Evolutionary conservation across 2,797 vertebrate species (phyloP), one percentile per base, ranked within the genome.

Genomic region (Babyrousa celebensis): DNA sequence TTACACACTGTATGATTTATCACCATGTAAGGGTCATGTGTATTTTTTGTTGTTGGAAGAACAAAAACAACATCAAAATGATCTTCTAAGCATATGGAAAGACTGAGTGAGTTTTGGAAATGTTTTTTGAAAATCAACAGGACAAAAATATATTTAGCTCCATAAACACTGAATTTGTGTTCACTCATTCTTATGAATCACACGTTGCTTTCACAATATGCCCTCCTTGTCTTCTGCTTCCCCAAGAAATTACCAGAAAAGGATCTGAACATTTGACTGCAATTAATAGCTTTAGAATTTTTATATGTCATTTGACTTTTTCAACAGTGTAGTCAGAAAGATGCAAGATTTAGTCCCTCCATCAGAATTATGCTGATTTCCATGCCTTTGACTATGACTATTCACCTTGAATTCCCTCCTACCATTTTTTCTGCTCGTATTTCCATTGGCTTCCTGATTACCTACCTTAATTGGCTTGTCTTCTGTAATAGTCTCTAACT

Each of bases 51-150:
- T 67, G 20, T 71, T 67, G 21, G 12, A 78, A 80, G 48, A 70
- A 91, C 65, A 94, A 93, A 85, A 84, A 72, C 20, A 72, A n/a
- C 9, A 68, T 32, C 72, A 96, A 92, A 91, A 80, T 56, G 52
- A 23, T 60, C 58, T 78, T 54, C 16, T 43, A 87, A 82, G 14
- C 92, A 94, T 95, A 74, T 87, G 94, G 65, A 78, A 94, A 90
- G 72, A 52, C n/a, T 65, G 56, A 85, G 43, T 87, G 58, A 89
- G 25, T 85, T 91, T 80, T 96, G 6, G 29, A 90, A 96, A 93
- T 1, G 2, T 91, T 88, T 95, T 54, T 54, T 3, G 89, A 91
- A 96, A 94, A 79, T 62, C 52, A 85, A 48, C 18, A 74, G 29
- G 72, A 94, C 36, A 94, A 86, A 97, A 92, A 85, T 79, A 17